Conservation (phyloP, 2,888 invertebrate species). For the Tupiocoris notatus region DNA sequence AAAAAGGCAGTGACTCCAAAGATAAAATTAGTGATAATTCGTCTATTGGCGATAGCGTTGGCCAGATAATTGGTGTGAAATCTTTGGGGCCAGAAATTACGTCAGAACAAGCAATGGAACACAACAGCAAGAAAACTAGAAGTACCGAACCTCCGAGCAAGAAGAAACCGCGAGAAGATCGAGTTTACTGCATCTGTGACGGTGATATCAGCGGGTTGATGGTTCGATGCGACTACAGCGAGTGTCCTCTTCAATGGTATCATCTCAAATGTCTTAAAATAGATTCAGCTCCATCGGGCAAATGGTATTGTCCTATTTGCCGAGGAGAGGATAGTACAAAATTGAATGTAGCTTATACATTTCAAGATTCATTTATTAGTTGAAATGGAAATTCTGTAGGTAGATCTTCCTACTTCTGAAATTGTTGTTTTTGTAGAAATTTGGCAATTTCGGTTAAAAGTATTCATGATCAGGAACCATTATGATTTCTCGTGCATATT, state of each 20-base stretch:
- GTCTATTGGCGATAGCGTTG: background rate
- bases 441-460: too few relatives aligned
- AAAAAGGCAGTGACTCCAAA: too few relatives aligned
- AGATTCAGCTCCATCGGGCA: background rate
- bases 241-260: background rate
- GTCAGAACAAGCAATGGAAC: too few relatives aligned
- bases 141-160: background rate
- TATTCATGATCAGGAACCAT: too few relatives aligned
- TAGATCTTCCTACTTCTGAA: too few relatives aligned
- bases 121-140: too few relatives aligned
- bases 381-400: too few relatives aligned
- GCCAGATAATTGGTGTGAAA: background rate
- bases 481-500: too few relatives aligned
- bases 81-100: background rate
- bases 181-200: background rate
- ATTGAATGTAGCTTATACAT: background rate
- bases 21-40: background rate
- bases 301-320: constrained; percentile 7
- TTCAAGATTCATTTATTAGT: too few relatives aligned
- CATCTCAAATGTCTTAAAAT: constrained; percentile 1
- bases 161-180: background rate
- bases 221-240: background rate
- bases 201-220: background rate
- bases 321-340: background rate
- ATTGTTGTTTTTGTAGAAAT: too few relatives aligned